Base-by-base conservation (phyloP, 2,888 invertebrate genomes). In the Thera britannica region DNA sequence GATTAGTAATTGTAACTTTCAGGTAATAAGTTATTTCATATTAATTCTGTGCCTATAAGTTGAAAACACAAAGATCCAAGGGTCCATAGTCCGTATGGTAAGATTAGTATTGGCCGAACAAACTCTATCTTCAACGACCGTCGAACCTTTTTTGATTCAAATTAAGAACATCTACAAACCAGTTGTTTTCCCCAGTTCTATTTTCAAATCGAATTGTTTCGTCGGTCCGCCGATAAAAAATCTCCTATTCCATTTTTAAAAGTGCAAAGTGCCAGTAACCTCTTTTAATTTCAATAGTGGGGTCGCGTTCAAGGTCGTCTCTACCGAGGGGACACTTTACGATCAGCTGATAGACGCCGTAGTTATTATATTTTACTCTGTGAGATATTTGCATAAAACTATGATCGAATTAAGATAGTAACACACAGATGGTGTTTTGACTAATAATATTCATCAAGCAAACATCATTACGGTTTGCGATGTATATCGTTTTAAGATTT, bases 221-320 rank as follows among this genome's bases (percentile, higher is more conserved):
- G 34, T 34, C n/a, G 65, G 70, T 68, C 49, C 59, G 52, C 58
- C 48, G 78, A 46, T 52, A 49, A 49, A 49, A 48, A 12, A 12
- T 0, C 12, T n/a, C 76, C 79, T 82, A 85, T 86, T 85, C 85
- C 81, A 86, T 88, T 90, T 89, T 88, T 85, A 85, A 89, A 91
- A 92, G 92, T 91, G 88, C 90, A 90, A 87, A 90, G 92, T 87
- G 89, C 92, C 90, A 90, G 91, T 93, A 88, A 92, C 92, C 92
- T 86, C 88, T 80, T 90, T 91, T 90, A 90, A 90, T 92, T 92
- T 93, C 90, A 92, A 93, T 93, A 93, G 93, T 93, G 92, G 92
- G 92, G 92, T 91, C 90, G 88, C 83, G 85, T 80, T 87, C 92
- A 92, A 92, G 92, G 93, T 89, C 85, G 85, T 86, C 83, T 80